phyloP scores from a whole-genome alignment of 2,113 vertebrate genomes.

The Turnix velox region DNA sequence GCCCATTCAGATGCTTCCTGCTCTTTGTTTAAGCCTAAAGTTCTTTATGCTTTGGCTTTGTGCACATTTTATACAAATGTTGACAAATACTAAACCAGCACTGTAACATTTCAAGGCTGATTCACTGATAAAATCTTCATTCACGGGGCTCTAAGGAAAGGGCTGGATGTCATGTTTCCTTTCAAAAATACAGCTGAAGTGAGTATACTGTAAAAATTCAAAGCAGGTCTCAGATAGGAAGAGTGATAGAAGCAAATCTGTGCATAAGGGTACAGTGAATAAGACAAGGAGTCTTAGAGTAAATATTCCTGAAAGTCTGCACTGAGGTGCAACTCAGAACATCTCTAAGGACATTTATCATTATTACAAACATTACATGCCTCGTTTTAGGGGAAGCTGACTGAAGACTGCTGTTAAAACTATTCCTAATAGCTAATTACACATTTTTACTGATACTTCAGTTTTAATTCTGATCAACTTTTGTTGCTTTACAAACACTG shows the following conservation, averaged over 20 bases:
- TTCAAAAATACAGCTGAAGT: slow-evolving; percentile 20
- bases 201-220: slow-evolving; percentile 36
- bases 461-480: slow-evolving; percentile 53
- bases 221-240: slow-evolving; percentile 42
- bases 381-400: slow-evolving; percentile 52
- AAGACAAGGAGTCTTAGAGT: slow-evolving; percentile 4
- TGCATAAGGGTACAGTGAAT: background rate
- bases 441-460: slow-evolving; percentile 37
- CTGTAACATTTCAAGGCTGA: slow-evolving; percentile 2
- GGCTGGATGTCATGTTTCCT: slow-evolving; percentile 19
- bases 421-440: slow-evolving; percentile 45
- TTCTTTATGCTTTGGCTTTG: slow-evolving; percentile 26
- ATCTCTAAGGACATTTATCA: slow-evolving; percentile 32
- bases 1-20: background rate
- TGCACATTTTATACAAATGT: background rate
- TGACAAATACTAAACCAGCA: slow-evolving; percentile 5
- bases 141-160: background rate
- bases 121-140: slow-evolving; percentile 30
- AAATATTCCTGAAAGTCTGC: slow-evolving; percentile 14
- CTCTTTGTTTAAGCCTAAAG: slow-evolving; percentile 7
- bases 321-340: slow-evolving; percentile 29
- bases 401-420: slow-evolving; percentile 25
- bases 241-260: slow-evolving; percentile 9
- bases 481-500: slow-evolving; percentile 55
- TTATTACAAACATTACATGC: slow-evolving; percentile 27